Evolutionary conservation across 2,797 vertebrate species (phyloP).

Genomic region (Tapirus indicus): DNA sequence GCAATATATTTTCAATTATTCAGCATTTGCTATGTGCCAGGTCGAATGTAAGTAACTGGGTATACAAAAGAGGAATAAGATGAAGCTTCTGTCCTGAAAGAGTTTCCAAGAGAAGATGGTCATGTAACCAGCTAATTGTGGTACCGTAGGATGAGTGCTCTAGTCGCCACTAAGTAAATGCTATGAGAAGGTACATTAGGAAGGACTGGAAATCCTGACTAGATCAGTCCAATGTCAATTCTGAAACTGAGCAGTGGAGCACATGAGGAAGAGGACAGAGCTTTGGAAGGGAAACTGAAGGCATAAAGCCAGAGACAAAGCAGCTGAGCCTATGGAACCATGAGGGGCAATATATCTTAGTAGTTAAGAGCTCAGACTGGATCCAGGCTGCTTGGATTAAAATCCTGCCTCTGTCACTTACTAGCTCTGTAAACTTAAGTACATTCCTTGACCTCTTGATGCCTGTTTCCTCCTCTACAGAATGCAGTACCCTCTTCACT

Average conservation of each 20-base stretch:
- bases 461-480: not conserved
- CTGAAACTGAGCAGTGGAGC: not conserved
- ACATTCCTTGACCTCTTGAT: not conserved
- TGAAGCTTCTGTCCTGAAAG: not conserved
- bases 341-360: not conserved
- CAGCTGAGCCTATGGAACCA: not conserved
- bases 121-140: not conserved
- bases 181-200: not conserved
- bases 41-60: not conserved
- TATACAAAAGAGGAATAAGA: not conserved
- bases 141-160: not conserved
- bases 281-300: not conserved
- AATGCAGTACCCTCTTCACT: not conserved
- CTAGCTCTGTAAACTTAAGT: not conserved
- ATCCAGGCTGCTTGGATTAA: not conserved
- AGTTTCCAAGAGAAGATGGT: not conserved
- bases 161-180: rapidly evolving
- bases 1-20: not conserved
- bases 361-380: not conserved
- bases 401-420: not conserved
- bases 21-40: not conserved
- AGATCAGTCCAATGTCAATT: not conserved
- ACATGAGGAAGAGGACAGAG: not conserved
- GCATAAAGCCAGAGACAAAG: not conserved
- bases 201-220: not conserved